Percentiles rank a stretch among this genome's conserved stretches.
These are phyloP conservation scores for Tauraco hartlaubi DNA, from an alignment of 2,797 vertebrate species.

Conservation along the genomic window DNA sequence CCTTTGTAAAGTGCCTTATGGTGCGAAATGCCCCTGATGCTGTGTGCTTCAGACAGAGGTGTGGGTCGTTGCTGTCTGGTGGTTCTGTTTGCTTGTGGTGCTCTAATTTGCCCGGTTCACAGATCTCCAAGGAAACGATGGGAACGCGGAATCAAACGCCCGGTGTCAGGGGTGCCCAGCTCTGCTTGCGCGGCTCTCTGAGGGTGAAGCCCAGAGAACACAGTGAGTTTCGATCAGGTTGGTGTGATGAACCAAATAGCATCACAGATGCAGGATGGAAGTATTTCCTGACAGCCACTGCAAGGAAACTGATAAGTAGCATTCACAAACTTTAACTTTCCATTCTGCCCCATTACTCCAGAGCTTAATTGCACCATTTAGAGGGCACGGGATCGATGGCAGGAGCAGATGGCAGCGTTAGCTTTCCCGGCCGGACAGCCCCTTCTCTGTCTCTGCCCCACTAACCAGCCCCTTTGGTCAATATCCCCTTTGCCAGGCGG, in stretches of 20 bases:
- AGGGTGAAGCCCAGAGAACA: not conserved
- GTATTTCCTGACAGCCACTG: not conserved
- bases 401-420: not conserved
- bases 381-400: not conserved
- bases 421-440: not conserved
- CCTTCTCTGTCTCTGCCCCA: not conserved
- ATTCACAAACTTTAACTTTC: not conserved
- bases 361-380: not conserved
- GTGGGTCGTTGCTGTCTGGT: rapidly evolving
- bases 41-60: not conserved
- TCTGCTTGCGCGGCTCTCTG: rapidly evolving
- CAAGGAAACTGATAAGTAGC: not conserved
- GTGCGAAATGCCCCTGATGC: rapidly evolving
- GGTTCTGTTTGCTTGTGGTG: not conserved
- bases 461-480: not conserved
- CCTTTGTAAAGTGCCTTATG: not conserved
- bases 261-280: not conserved
- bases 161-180: not conserved
- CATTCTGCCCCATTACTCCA: not conserved
- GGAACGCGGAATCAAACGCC: not conserved
- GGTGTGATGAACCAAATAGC: not conserved
- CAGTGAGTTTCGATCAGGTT: not conserved
- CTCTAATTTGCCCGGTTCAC: not conserved
- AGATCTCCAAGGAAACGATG: not conserved
- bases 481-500: not conserved